Evolutionary conservation across 2,113 vertebrate species (phyloP).

Genomic region (Laticauda laticaudata): DNA sequence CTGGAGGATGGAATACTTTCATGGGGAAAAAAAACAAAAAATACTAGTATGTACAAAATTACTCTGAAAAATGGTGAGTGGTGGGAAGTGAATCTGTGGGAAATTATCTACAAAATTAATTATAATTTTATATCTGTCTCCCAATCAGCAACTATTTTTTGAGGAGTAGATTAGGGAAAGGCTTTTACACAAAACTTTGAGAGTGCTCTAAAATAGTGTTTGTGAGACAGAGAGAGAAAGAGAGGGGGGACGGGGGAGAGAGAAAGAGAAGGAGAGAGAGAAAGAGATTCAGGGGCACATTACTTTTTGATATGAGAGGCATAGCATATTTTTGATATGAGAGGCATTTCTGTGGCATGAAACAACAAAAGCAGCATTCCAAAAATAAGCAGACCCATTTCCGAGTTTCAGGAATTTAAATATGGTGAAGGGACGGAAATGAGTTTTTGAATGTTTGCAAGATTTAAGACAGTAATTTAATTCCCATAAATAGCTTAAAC

Average conservation of each 20-base stretch:
- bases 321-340: not conserved
- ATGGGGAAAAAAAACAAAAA: not conserved
- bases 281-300: not conserved
- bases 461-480: not conserved
- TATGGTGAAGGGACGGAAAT: not conserved
- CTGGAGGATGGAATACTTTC: not conserved
- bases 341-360: not conserved
- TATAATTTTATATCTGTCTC: not conserved
- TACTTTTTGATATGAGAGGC: not conserved
- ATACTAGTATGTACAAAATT: not conserved
- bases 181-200: not conserved
- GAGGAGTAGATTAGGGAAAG: not conserved
- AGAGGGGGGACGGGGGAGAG: too few relatives aligned
- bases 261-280: too few relatives aligned
- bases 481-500: not conserved
- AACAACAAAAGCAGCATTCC: not conserved
- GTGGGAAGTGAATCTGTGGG: not conserved
- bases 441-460: not conserved
- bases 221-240: too few relatives aligned
- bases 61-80: not conserved
- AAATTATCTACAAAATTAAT: not conserved
- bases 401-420: not conserved
- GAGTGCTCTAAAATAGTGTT: not conserved
- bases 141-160: not conserved
- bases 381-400: not conserved